Conservation (phyloP, 2,888 invertebrate genomes). For the Perithous albicinctus region DNA sequence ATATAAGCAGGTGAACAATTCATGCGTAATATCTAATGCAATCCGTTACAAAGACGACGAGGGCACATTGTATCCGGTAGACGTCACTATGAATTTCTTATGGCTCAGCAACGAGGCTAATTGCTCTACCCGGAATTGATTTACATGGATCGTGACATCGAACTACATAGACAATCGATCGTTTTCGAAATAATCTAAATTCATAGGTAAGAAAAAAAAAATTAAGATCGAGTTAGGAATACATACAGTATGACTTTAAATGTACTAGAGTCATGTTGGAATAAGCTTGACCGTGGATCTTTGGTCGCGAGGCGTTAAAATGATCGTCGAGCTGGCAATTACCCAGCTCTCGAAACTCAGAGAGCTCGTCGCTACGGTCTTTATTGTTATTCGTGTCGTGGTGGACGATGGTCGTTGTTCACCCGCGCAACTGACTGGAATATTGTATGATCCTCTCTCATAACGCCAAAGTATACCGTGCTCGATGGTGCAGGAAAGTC, state of each 20-base stretch:
- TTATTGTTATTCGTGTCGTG: conserved; percentile 82
- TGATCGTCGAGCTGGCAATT: conserved; percentile 83
- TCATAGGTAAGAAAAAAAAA: neutral
- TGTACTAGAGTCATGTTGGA: neutral
- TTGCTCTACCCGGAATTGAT: conserved; percentile 52
- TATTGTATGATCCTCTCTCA: conserved; percentile 81
- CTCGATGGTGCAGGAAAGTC: conserved; percentile 40
- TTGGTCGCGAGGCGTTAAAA: conserved; percentile 75
- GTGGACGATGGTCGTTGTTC: conserved; percentile 82
- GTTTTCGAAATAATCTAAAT: conserved; percentile 14
- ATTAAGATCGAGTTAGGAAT: neutral
- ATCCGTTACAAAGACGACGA: conserved; percentile 57
- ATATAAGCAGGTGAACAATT: conserved; percentile 1
- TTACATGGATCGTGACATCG: conserved; percentile 43
- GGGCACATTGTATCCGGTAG: conserved; percentile 59
- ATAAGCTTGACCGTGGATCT: conserved; percentile 9
- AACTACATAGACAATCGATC: conserved; percentile 34
- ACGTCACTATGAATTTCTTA: conserved; percentile 43
- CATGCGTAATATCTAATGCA: conserved; percentile 35
- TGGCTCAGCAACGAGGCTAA: conserved; percentile 57
- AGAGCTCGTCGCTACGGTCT: conserved; percentile 50
- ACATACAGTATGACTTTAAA: neutral
- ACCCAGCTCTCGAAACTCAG: conserved; percentile 80
- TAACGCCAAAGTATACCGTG: conserved; percentile 79
- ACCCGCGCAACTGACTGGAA: conserved; percentile 82